Percentiles rank a stretch among this genome's conserved stretches.
These are phyloP conservation scores for Drosophila merina DNA, from an alignment of 2,888 invertebrate genomes.

Conservation along the genomic window DNA sequence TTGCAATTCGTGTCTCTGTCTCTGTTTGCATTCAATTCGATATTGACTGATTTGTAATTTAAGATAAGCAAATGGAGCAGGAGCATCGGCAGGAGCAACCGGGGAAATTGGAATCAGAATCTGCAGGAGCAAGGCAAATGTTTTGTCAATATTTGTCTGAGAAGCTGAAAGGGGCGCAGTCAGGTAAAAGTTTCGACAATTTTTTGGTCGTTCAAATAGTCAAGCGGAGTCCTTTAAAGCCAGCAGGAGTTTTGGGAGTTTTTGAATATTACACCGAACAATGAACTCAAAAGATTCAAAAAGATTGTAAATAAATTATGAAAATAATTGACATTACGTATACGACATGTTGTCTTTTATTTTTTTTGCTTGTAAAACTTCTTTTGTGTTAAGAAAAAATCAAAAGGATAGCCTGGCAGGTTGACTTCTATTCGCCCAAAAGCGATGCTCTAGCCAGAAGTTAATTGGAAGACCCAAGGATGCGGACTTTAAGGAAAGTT, in stretches of 20 bases:
- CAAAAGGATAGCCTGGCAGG: conserved; percentile 4
- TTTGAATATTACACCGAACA: not conserved
- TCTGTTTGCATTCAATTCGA: conserved; percentile 72
- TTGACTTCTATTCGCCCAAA: conserved; percentile 3
- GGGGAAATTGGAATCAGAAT: conserved; percentile 14
- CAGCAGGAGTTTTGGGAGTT: not conserved
- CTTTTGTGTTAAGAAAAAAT: not conserved
- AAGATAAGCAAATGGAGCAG: conserved; percentile 76
- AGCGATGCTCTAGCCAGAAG: conserved; percentile 23
- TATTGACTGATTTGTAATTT: conserved; percentile 80
- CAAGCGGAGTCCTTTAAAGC: not conserved
- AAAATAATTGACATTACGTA: not conserved
- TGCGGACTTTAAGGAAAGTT: conserved; percentile 28
- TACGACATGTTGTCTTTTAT: not conserved
- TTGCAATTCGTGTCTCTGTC: conserved; percentile 1
- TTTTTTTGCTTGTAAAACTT: not conserved
- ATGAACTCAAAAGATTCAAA: not conserved
- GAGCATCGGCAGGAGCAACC: conserved; percentile 45
- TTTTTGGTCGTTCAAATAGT: conserved; percentile 6
- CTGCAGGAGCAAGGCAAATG: conserved; percentile 50
- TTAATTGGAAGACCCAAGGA: conserved; percentile 40
- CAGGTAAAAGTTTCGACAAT: conserved; percentile 35
- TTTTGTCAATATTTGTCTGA: conserved; percentile 75
- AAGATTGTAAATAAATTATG: no score
- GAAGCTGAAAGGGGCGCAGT: conserved; percentile 17